Evolutionary conservation across 2,888 invertebrate species (phyloP), one percentile per base, ranked within the genome.

Genomic region (Caenorhabditis afra): DNA sequence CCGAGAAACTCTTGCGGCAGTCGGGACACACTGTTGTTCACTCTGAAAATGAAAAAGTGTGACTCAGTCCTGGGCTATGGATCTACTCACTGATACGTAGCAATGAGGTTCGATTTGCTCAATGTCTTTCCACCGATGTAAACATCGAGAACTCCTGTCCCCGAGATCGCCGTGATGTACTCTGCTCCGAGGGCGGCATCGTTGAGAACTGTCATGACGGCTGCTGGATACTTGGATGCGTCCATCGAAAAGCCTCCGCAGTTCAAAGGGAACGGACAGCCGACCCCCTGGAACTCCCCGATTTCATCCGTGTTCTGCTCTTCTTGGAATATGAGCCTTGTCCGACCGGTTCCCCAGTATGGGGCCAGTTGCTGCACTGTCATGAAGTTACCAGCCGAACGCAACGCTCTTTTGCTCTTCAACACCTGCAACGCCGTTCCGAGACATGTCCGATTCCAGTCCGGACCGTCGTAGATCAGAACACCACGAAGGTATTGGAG

Each of bases 1-100:
- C 71, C 71, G 3, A 71, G 49, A n/a, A 71, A 71, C n/a, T 71
- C 71, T 57, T 71, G 71, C 11, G 71, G 71, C 5, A 71, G 22
- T 16, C 47, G 39, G 1, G 3, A 22, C 1, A 53, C 20, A 0
- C 18, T 29, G 29, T 49, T 23, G 23, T 52, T 35, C 20, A 71
- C 20, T 18, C 71, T 71, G 55, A 45, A 71, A 62, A 3, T 18
- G 14, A 29, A 37, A 18, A 57, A 57, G 22, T 12, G n/a, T n/a
- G n/a, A n/a, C n/a, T n/a, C n/a, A n/a, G n/a, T n/a, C n/a, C n/a
- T n/a, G n/a, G n/a, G n/a, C n/a, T n/a, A n/a, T n/a, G n/a, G n/a
- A n/a, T n/a, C n/a, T n/a, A 68, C 71, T 49, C 8, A 71, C 71
- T 35, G 20, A 14, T 71, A 71, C 0, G 62, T 29, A 12, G 62